Conservation (phyloP, 2,888 invertebrate genomes). For the Ischnus inquisitorius region DNA sequence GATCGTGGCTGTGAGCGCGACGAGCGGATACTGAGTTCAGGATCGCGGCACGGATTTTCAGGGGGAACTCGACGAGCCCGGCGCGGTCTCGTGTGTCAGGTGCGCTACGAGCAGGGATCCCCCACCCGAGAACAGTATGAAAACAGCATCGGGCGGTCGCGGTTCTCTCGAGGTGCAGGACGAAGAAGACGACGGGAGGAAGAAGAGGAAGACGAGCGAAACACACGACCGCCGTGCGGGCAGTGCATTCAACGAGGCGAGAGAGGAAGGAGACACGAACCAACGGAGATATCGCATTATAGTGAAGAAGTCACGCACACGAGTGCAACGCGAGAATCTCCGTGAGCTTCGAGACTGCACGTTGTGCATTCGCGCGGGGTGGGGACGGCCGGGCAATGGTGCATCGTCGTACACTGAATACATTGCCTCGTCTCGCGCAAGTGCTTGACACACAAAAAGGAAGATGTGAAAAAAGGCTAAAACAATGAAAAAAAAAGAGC, state of each 20-base stretch:
- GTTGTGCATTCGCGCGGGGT: not conserved
- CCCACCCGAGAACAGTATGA: conserved; percentile 32
- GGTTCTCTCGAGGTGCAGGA: conserved; percentile 16
- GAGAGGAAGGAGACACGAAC: conserved; percentile 2
- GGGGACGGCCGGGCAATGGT: conserved; percentile 45
- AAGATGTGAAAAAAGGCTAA: conserved; percentile 32
- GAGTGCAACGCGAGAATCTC: not conserved
- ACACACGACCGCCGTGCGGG: conserved; percentile 15
- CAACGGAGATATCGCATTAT: conserved; percentile 31
- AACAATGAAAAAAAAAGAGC: conserved; percentile 13
- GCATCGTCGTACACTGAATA: conserved; percentile 24
- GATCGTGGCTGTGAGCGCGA: conserved; percentile 71
- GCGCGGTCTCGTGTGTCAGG: conserved; percentile 72
- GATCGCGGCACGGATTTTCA: conserved; percentile 76
- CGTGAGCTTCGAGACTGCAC: conserved; percentile 22
- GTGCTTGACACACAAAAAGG: conserved; percentile 64
- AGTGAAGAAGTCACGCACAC: conserved; percentile 50
- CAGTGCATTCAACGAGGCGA: conserved; percentile 4
- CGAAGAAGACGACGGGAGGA: not conserved
- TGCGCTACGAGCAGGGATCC: conserved; percentile 68
- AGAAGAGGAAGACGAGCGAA: conserved; percentile 3
- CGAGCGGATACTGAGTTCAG: conserved; percentile 73
- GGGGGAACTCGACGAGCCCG: conserved; percentile 61
- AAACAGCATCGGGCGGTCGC: conserved; percentile 25
- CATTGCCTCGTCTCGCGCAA: conserved; percentile 37